Conservation (phyloP, 2,888 invertebrate genomes). For the Drosophila flavopinicola region DNA sequence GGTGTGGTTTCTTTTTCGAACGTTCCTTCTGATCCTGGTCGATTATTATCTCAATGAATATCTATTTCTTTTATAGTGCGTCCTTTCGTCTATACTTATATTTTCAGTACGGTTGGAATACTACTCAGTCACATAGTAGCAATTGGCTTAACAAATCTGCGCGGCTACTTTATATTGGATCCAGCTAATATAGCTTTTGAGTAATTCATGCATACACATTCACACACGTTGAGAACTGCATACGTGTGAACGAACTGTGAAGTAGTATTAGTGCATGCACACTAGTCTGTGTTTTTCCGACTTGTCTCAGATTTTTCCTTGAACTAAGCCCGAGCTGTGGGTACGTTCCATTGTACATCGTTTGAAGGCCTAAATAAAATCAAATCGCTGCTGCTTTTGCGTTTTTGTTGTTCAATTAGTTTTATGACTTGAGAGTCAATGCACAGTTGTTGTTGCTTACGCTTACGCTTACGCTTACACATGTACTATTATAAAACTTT, state of each 20-base stretch:
- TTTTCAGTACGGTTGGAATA: not conserved
- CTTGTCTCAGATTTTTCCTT: conserved; percentile 39
- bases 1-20: too few relatives aligned
- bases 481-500: conserved; percentile 56
- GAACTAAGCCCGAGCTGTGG: conserved; percentile 16
- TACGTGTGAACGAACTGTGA: not conserved
- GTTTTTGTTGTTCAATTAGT: conserved; percentile 68
- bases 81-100: not conserved
- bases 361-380: conserved; percentile 63
- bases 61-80: too few relatives aligned
- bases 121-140: not conserved
- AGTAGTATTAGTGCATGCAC: conserved; percentile 15
- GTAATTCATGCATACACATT: not conserved
- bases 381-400: conserved; percentile 35
- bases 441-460: conserved; percentile 16
- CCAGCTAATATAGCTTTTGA: conserved; percentile 1
- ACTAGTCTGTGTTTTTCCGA: conserved; percentile 10
- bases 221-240: not conserved
- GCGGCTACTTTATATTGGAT: conserved; percentile 3
- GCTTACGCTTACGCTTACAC: not conserved
- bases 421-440: conserved; percentile 12
- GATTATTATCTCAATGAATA: too few relatives aligned
- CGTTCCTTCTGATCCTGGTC: too few relatives aligned
- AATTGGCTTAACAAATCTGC: conserved; percentile 14
- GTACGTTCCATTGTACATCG: conserved; percentile 63